phyloP scores from a whole-genome alignment of 2,113 vertebrate genomes.

The Leucopternis melanops region DNA sequence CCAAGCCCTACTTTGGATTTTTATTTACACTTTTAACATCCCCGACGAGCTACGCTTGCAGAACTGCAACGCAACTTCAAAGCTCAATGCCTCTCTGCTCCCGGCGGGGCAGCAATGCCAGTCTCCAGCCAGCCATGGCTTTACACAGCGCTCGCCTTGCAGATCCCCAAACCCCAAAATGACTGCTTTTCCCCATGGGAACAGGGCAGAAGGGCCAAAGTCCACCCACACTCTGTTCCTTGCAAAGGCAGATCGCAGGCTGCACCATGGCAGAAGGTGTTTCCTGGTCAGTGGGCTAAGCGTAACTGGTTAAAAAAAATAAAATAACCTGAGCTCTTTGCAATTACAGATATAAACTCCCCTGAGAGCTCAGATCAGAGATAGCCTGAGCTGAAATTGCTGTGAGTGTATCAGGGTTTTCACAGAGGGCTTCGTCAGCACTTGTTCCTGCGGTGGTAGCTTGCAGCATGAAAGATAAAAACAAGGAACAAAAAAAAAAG shows the following conservation, averaged over 20 bases:
- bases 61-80: background rate
- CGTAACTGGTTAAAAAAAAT: background rate
- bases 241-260: background rate
- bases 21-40: background rate
- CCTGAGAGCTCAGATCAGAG: background rate
- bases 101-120: background rate
- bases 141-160: accelerated
- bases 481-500: background rate
- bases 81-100: background rate
- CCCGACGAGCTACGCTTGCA: accelerated
- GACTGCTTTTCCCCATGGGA: accelerated
- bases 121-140: background rate
- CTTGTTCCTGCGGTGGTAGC: background rate
- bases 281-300: background rate
- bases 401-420: background rate
- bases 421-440: background rate
- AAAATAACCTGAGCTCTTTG: background rate
- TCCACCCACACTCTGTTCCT: background rate
- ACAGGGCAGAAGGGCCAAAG: background rate
- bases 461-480: background rate
- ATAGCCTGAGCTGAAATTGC: background rate
- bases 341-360: background rate
- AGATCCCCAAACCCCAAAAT: background rate
- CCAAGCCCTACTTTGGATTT: background rate
- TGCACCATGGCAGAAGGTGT: accelerated